These are phyloP conservation scores for Myzus persicae DNA, from an alignment of 1,140 invertebrate species.

Conservation along the genomic window DNA sequence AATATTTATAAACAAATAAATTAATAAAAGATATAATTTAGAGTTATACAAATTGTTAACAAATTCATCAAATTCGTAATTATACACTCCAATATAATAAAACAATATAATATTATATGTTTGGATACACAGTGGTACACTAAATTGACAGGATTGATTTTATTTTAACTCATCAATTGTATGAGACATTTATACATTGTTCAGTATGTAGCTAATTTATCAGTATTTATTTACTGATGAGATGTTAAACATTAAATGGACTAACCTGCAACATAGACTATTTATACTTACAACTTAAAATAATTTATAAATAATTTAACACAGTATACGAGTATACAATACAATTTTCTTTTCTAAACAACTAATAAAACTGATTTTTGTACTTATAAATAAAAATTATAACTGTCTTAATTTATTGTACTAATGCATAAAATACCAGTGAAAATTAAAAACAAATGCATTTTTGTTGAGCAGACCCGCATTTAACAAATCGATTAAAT, in stretches of 20 bases:
- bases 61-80: neutral
- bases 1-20: neutral
- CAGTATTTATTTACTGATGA: neutral
- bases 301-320: conserved; percentile 54
- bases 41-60: neutral
- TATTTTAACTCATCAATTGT: neutral
- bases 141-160: neutral
- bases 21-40: neutral
- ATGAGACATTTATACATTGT: neutral
- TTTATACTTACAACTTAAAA: conserved; percentile 38
- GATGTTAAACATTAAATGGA: neutral
- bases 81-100: neutral
- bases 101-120: neutral
- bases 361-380: conserved; percentile 37
- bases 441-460: conserved; percentile 46
- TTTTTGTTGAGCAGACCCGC: conserved; percentile 52
- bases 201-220: neutral
- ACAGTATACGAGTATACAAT: conserved; percentile 38
- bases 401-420: conserved; percentile 11
- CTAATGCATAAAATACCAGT: conserved; percentile 37
- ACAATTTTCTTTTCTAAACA: conserved; percentile 28
- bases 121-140: neutral
- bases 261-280: conserved; percentile 21
- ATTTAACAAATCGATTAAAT: conserved; percentile 8
- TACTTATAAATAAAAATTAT: conserved; percentile 15